Base-by-base conservation (phyloP, 2,113 vertebrate species). In the Pollachius pollachius region DNA sequence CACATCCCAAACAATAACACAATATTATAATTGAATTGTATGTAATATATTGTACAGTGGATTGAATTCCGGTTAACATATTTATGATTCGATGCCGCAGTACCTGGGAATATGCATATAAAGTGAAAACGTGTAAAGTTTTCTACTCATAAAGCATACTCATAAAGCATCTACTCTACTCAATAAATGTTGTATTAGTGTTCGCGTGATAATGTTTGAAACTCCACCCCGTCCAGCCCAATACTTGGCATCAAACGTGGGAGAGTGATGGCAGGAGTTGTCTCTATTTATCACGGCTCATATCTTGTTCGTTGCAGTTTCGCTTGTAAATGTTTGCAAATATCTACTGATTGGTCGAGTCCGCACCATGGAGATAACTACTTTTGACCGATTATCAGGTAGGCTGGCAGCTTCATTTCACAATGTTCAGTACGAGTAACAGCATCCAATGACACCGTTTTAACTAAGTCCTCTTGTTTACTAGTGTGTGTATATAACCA, bases 351-450 rank as follows among this genome's bases (percentile, higher is more conserved):
- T 11, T 13, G 41, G 41, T 48, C 41, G 15, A 30, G 68, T 81
- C 76, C 76, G 69, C 48, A 61, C 64, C 5, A 25, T 68, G 34
- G 30, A 61, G 58, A 65, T 41, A 84, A 86, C 84, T 84, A 65
- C 23, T 71, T 64, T 71, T 62, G 76, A 64, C 69, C 73, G 76
- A 70, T 87, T 78, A 68, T 85, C 87, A 75, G 89, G 89, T 90
- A 88, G 61, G 85, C 69, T 73, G 13, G 6, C 66, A 59, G 57
- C 58, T n/a, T 74, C n/a, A 69, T 16, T 58, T 71, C 62, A 48
- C 9, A 48, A 48, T 9, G 8, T 81, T 3, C 67, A n/a, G 8
- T 48, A 7, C 69, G 62, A 64, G 15, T 41, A 30, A 18, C 12
- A 18, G 2, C 57, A 16, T 23, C 19, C 27, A 60, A 60, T 21